phyloP scores from a whole-genome alignment of 1,140 invertebrate species.

The Heliconius melpomene region DNA sequence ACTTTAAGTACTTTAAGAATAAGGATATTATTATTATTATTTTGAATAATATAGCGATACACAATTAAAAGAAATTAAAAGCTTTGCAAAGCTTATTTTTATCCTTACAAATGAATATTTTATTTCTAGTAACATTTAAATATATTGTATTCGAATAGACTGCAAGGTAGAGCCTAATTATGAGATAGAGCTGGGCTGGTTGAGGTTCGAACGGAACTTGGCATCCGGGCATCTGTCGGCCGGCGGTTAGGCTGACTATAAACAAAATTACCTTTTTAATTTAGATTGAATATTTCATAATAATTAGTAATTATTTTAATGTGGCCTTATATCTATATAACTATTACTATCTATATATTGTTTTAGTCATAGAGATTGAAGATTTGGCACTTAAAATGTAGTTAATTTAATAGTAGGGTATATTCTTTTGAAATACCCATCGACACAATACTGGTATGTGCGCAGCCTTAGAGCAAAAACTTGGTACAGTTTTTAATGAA shows the following conservation, averaged over 20 bases:
- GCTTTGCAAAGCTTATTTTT: background rate
- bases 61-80: background rate
- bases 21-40: too few species aligned
- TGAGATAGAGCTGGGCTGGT: conserved; percentile 16
- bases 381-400: background rate
- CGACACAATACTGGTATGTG: background rate
- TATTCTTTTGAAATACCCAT: background rate
- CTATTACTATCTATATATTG: too few species aligned
- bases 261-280: background rate
- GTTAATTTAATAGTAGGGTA: background rate
- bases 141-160: background rate
- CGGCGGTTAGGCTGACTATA: conserved; percentile 2
- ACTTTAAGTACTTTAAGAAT: too few species aligned
- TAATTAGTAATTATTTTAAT: background rate
- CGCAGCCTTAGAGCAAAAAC: conserved; percentile 15
- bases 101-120: background rate
- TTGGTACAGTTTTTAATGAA: conserved; percentile 27
- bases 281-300: background rate
- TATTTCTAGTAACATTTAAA: background rate
- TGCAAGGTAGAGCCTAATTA: conserved; percentile 14
- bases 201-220: conserved; percentile 34
- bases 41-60: too few species aligned
- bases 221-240: conserved; percentile 42
- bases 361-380: too few species aligned
- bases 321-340: too few species aligned